Base-by-base conservation (phyloP, 1,140 invertebrate species). In the Heliconius congener region DNA sequence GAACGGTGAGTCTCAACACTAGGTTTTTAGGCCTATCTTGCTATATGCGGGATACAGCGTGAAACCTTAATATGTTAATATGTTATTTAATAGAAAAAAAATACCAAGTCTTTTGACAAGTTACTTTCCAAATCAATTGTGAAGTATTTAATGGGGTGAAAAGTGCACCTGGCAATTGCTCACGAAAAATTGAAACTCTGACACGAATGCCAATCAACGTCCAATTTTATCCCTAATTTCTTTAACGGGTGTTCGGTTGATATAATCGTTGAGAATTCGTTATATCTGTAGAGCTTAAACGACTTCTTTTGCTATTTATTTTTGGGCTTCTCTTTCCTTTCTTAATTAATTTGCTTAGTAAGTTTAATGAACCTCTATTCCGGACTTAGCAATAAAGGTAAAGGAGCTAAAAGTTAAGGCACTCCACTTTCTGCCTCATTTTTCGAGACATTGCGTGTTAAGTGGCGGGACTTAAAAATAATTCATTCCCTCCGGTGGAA, bases 141-240 rank as follows among this genome's bases (percentile, higher is more conserved):
- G 23, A 30, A 66, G 60, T 30, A 4, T 6, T n/a, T 30, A 66
- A 66, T 66, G 60, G 60, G 23, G 27, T 66, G 60, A 66, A 66
- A 30, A 66, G 60, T 66, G 60, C 60, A 66, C 23, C 60, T 66
- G 27, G 60, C 27, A 27, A 66, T 66, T 66, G 60, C 60, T 66
- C 60, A n/a, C 13, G 60, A 66, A 66, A 66, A 66, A 66, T 23
- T 66, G 27, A 66, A 66, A 66, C 18, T 66, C 60, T 66, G 60
- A 30, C 60, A 66, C 60, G 60, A 30, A 66, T 16, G 13, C 27
- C 60, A 66, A 66, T 66, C 60, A 66, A 30, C 27, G 60, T 66
- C 27, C 60, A 66, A 66, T 66, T 66, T 66, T 30, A 27, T 27
- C 60, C 2, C 23, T 66, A 66, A 66, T 66, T 27, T 66, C 60